Conservation (phyloP, 2,888 invertebrate species). For the Caenorhabditis japonica region DNA sequence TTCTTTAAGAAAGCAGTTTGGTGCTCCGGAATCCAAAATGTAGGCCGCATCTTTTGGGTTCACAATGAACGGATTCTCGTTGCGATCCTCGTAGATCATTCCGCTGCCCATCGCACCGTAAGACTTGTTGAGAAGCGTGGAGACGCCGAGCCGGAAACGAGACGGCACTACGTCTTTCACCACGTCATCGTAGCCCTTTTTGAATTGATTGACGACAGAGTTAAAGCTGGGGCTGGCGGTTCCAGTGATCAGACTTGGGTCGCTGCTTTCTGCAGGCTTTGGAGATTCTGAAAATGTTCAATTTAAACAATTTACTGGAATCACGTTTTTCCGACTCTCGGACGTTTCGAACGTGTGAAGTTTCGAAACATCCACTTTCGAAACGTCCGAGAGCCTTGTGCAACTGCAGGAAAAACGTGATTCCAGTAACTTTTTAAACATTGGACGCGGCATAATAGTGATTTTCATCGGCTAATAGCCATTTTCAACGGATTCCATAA, state of each 20-base stretch:
- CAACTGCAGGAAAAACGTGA: too few species aligned
- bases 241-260: constrained; percentile 9
- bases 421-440: too few species aligned
- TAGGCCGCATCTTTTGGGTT: constrained; percentile 66
- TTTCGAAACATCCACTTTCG: too few species aligned
- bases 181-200: constrained; percentile 69
- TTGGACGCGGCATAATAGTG: too few species aligned
- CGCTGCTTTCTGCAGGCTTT: constrained; percentile 21
- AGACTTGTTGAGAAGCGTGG: constrained; percentile 62
- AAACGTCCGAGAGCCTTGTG: too few species aligned
- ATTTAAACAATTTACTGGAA: constrained; percentile 1
- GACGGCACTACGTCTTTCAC: constrained; percentile 61
- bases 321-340: too few species aligned
- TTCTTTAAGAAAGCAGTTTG: constrained; percentile 61
- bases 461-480: too few species aligned
- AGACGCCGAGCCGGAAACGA: constrained; percentile 50
- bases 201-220: constrained; percentile 70
- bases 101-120: constrained; percentile 62
- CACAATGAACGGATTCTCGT: constrained; percentile 32
- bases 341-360: too few species aligned
- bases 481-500: too few species aligned
- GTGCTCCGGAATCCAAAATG: constrained; percentile 67
- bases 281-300: constrained; percentile 27
- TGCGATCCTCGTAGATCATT: constrained; percentile 48
- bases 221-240: constrained; percentile 63